Evolutionary conservation across 2,113 vertebrate species (phyloP).

Genomic region (Oriolus oriolus): DNA sequence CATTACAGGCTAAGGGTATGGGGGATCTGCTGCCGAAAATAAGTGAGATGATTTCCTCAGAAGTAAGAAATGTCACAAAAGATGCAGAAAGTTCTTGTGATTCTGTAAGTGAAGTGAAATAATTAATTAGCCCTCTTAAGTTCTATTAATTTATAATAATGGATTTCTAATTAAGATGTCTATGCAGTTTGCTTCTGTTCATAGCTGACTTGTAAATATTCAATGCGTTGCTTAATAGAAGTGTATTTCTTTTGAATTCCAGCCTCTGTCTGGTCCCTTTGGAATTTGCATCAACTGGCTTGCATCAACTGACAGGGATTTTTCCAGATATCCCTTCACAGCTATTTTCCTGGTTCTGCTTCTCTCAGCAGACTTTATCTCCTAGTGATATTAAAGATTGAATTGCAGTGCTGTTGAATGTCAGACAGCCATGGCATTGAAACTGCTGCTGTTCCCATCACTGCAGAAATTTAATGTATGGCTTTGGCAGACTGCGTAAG

Average conservation of each 20-base stretch:
- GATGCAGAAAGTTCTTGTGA: background rate
- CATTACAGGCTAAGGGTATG: background rate
- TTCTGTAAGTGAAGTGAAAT: background rate
- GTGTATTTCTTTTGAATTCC: conserved; percentile 10
- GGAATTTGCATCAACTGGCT: background rate
- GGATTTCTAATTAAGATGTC: background rate
- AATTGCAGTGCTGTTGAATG: background rate
- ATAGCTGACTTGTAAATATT: background rate
- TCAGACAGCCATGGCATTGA: background rate
- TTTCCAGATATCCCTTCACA: background rate
- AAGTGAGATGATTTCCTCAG: background rate
- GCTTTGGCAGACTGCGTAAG: background rate
- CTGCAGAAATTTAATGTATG: background rate
- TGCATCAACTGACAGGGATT: background rate
- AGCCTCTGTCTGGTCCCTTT: background rate
- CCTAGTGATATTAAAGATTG: background rate
- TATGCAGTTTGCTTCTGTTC: background rate
- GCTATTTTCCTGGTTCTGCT: background rate
- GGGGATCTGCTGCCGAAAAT: background rate
- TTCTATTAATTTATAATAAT: background rate
- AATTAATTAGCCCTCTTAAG: background rate
- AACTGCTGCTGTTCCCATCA: background rate
- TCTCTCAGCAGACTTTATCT: conserved; percentile 8
- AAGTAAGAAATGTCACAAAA: background rate
- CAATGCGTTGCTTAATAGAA: background rate